Evolutionary conservation across 92 coral and sea anemone genomes (phyloP).

Genomic region (Micromussa lordhowensis): DNA sequence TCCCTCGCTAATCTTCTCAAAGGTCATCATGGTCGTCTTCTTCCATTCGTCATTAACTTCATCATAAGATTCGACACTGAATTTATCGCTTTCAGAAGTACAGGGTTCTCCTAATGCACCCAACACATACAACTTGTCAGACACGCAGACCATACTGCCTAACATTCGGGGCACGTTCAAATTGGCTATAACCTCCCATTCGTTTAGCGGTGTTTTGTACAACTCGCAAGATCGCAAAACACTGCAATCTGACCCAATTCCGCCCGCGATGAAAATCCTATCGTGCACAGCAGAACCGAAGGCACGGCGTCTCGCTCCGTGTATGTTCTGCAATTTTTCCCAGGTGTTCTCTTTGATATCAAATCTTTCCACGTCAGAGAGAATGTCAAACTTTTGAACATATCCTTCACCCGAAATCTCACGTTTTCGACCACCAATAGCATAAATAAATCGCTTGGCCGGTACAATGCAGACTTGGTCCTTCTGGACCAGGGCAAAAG

Average conservation of each 20-base stretch:
- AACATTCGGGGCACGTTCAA: background rate
- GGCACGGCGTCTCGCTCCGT: background rate
- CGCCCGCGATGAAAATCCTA: background rate
- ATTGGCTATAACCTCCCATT: constrained; percentile 2
- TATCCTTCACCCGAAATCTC: background rate
- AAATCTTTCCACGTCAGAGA: constrained; percentile 4
- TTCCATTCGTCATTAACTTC: background rate
- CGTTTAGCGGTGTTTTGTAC: background rate
- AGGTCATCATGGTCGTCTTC: background rate
- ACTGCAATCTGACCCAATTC: background rate
- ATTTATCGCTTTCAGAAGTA: background rate
- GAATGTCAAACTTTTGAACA: background rate
- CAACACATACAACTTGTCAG: background rate
- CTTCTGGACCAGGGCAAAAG: background rate
- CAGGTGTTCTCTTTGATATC: background rate
- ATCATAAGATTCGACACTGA: background rate
- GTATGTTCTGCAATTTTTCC: background rate
- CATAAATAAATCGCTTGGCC: background rate
- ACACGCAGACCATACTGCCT: background rate
- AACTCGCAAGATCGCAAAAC: constrained; percentile 5
- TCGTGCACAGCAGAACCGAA: background rate
- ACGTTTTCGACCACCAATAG: background rate
- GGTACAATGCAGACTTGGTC: constrained; percentile 16
- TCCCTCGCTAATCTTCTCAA: background rate
- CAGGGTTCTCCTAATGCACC: background rate